phyloP scores from a whole-genome alignment of 2,888 invertebrate genomes.

The Dicyrtomina minuta region DNA sequence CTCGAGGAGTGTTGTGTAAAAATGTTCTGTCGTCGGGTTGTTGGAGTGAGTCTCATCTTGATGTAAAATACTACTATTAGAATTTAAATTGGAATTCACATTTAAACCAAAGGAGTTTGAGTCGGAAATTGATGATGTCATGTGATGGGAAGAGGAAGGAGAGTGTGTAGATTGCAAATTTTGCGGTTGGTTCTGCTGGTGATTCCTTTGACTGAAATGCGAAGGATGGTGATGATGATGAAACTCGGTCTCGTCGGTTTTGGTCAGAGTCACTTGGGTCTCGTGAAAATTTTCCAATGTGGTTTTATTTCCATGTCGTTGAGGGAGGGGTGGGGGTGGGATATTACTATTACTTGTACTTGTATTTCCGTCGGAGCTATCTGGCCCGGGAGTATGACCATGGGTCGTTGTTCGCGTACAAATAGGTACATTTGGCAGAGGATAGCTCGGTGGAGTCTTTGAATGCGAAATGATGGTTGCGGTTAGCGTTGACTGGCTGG shows the following conservation, averaged over 20 bases:
- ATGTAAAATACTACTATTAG: neutral
- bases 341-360: neutral
- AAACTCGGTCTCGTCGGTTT: neutral
- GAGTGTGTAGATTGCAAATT: conserved; percentile 3
- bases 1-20: neutral
- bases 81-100: conserved; percentile 1
- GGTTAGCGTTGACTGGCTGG: too few relatives aligned
- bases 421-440: neutral
- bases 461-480: neutral
- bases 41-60: neutral
- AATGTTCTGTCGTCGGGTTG: neutral
- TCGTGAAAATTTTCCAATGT: too few relatives aligned
- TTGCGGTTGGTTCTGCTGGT: neutral
- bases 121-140: neutral
- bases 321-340: neutral
- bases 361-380: too few relatives aligned
- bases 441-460: neutral
- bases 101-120: too few relatives aligned
- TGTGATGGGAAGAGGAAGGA: neutral
- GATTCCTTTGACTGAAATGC: neutral
- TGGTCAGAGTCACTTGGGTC: too few relatives aligned
- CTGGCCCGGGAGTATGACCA: too few relatives aligned
- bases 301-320: neutral
- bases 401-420: too few relatives aligned
- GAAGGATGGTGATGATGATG: neutral